phyloP scores from a whole-genome alignment of 2,113 vertebrate genomes.

The Siniperca chuatsi region DNA sequence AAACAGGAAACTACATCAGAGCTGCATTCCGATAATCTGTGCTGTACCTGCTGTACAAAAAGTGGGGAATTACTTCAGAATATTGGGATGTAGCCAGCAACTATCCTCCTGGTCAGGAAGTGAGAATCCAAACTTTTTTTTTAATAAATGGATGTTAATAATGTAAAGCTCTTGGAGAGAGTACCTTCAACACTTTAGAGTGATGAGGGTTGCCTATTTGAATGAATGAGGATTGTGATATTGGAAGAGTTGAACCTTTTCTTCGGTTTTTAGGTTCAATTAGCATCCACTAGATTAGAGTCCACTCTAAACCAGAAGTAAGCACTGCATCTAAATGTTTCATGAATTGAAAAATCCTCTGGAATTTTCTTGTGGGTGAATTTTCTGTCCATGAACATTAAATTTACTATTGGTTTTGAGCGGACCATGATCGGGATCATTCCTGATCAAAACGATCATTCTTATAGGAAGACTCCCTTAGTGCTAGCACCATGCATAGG shows the following conservation, averaged over 20 bases:
- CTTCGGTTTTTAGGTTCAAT: not conserved
- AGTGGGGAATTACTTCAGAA: constrained; percentile 54
- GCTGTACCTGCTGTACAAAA: constrained; percentile 42
- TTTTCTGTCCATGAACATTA: constrained; percentile 29
- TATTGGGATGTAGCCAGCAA: constrained; percentile 63
- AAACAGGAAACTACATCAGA: constrained; percentile 48
- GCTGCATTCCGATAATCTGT: constrained; percentile 66
- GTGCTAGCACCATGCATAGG: constrained; percentile 15
- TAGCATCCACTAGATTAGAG: not conserved
- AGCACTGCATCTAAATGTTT: not conserved
- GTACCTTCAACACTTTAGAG: not conserved
- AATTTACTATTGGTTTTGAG: constrained; percentile 36
- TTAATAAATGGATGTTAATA: not conserved
- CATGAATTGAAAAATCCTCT: constrained; percentile 17
- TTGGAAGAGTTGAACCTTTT: not conserved
- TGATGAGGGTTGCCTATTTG: not conserved
- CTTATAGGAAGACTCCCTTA: not conserved
- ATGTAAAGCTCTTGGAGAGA: not conserved
- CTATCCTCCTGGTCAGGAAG: constrained; percentile 61
- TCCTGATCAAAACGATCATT: not conserved
- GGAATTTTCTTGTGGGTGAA: not conserved
- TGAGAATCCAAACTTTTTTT: constrained; percentile 43
- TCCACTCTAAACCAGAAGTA: constrained; percentile 33
- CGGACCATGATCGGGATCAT: not conserved
- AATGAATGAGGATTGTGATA: not conserved